Conservation (phyloP, 30 jellyfish, hydroid and myxozoan species). For the Sanderia malayensis region DNA sequence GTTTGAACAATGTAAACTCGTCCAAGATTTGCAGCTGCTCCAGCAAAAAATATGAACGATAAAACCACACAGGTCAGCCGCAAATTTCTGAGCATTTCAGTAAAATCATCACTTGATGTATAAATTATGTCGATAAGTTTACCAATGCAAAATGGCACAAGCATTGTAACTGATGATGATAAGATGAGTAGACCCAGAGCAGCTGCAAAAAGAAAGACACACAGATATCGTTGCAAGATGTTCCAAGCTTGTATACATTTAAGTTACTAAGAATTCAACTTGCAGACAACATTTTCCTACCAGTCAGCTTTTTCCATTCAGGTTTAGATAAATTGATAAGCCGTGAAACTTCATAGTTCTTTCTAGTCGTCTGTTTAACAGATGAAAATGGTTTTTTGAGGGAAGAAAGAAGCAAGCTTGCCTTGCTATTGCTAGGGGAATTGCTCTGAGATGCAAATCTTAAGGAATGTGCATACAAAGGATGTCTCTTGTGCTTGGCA, state of each 20-base stretch:
- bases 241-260: neutral
- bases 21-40: constrained; percentile 92
- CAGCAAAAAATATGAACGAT: constrained; percentile 71
- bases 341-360: too few relatives aligned
- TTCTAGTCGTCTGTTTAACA: too few relatives aligned
- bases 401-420: too few relatives aligned
- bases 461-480: too few relatives aligned
- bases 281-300: neutral
- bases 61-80: constrained; percentile 64
- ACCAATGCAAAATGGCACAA: constrained; percentile 97
- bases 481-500: too few relatives aligned
- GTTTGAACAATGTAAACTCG: constrained; percentile 90
- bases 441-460: too few relatives aligned
- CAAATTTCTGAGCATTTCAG: constrained; percentile 76
- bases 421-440: too few relatives aligned
- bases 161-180: constrained; percentile 89
- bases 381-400: too few relatives aligned
- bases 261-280: neutral
- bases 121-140: constrained; percentile 87
- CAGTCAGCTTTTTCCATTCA: constrained; percentile 55
- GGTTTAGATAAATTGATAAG: constrained; percentile 44
- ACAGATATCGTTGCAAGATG: too few relatives aligned
- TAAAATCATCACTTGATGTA: constrained; percentile 62
- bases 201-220: constrained; percentile 68
- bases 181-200: constrained; percentile 77